Percentiles rank a stretch among this genome's conserved stretches.
Conservation (phyloP, 2,797 vertebrate genomes). For the Mormyrops boulengeri region DNA sequence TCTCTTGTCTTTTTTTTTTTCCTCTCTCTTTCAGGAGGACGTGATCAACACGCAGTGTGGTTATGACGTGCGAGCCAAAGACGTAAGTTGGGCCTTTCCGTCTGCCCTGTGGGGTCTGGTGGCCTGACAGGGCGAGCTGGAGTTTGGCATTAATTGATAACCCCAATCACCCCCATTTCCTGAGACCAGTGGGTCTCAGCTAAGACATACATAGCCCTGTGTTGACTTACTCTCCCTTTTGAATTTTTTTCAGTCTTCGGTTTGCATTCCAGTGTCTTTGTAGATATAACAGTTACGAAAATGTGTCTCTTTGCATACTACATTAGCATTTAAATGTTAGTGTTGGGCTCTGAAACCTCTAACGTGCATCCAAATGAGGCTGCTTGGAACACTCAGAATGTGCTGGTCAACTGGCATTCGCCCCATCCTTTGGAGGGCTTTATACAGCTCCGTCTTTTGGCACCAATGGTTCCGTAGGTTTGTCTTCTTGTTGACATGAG, state of each 20-base stretch:
- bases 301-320: neutral
- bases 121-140: neutral
- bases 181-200: neutral
- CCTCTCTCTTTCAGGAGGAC: conserved; percentile 71
- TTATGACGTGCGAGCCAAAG: conserved; percentile 87
- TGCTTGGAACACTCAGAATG: neutral
- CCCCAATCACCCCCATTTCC: neutral
- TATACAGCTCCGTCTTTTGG: neutral
- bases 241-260: neutral
- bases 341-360: neutral
- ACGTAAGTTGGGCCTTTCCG: conserved; percentile 62
- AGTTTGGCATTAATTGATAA: neutral
- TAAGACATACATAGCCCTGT: neutral
- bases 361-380: neutral
- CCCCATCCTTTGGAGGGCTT: neutral
- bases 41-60: conserved; percentile 98
- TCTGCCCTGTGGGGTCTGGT: neutral
- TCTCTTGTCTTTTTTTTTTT: neutral
- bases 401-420: neutral
- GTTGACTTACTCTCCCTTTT: neutral
- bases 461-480: neutral
- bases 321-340: neutral
- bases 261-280: neutral
- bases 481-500: neutral
- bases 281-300: neutral